Evolutionary conservation across 1,140 invertebrate species (phyloP), one percentile per base, ranked within the genome.

Genomic region (Bombus difficillimus): DNA sequence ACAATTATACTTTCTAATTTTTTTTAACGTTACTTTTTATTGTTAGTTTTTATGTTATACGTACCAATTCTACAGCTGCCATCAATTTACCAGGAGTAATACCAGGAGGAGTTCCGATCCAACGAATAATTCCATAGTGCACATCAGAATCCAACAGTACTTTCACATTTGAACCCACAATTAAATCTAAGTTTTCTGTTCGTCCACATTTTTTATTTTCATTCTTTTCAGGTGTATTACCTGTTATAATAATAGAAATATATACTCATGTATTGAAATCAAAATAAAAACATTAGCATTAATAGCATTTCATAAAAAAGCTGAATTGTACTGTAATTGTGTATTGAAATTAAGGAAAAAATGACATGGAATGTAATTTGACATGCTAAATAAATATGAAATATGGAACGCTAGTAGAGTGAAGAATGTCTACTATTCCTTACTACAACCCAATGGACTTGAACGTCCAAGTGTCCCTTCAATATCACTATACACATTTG

Each of bases 111-210:
- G 95, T 95, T 10, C 98, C 98, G 92, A 99, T 97, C 98, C 98
- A 99, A 93, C 97, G 96, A 85, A 99, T 97, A 18, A 99, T 97
- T 74, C 98, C 98, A 95, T 97, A 97, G 53, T 96, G 92, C 82
- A 96, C 94, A 82, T 95, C 94, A 79, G 92, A 95, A 93, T 94
- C 96, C 88, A 95, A 95, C 93, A 92, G 94, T 22, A 98, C 97
- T 95, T 98, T 97, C 2, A 98, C 97, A 85, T 97, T 94, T 25
- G 97, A 97, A 18, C 97, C 97, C 32, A 98, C 95, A n/a, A 96
- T 96, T 57, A 98, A 96, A 86, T 97, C 90, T 82, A 93, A 62
- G 85, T 90, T 91, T 80, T 93, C 86, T 85, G 91, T 83, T 90
- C 92, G 87, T 92, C 92, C 93, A 88, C 94, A 92, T 87, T 93